Evolutionary conservation across 2,113 vertebrate species (phyloP), one percentile per base, ranked within the genome.

Genomic region (Malurus melanocephalus): DNA sequence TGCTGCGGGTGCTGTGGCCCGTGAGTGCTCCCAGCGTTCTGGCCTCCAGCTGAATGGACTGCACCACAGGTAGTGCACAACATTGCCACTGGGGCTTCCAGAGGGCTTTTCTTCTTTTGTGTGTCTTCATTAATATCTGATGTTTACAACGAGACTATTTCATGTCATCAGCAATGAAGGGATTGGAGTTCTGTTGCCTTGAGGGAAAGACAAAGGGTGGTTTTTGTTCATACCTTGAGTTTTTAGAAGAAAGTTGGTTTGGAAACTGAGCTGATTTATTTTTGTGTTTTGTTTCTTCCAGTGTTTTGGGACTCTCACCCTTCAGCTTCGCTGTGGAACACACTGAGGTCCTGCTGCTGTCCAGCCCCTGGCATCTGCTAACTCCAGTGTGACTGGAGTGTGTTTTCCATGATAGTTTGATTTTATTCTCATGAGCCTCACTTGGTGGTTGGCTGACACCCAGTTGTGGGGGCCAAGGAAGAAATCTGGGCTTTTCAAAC

Each of bases 271-370:
- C 46, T 92, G 20, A 75, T 43, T 60, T 32, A 12, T 76, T 57
- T 19, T 43, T 80, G 42, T 75, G n/a, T 90, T 85, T 46, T 89
- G 30, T 94, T 89, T 93, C 68, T 97, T 97, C 32, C 97, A 99
- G 98, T 98, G 98, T 96, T 98, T 98, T 96, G 97, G 98, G 95
- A 98, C 96, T 82, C 97, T 98, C 97, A 94, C 97, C 97, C 35
- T 95, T 98, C 95, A 96, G 95, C 87, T 98, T 98, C 95, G 80
- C 98, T 82, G 84, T 96, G 94, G 98, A 98, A 93, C 98, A 98
- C 96, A 97, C 96, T 80, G 96, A 98, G 96, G 97, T 95, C 93
- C 97, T 98, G 94, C 97, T 98, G 97, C 98, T 98, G 91, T 95
- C 97, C 94, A 94, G 96, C 92, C 96, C 97, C 87, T 98, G 98